Conservation (phyloP, 2,888 invertebrate genomes). For the Phyllotreta cruciferae region DNA sequence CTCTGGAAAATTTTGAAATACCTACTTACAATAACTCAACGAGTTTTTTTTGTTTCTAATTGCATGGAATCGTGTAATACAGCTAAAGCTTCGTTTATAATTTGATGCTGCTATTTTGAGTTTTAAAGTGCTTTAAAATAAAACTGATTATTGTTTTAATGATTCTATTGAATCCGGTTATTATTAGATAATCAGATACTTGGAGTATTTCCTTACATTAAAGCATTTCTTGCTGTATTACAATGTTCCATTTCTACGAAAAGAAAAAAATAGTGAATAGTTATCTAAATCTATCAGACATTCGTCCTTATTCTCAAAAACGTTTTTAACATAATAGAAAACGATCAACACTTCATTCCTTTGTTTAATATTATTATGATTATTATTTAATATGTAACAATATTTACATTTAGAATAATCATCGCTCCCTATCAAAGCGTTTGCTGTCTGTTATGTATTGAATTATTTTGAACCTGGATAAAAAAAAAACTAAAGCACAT, state of each 20-base stretch:
- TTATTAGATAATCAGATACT: background rate
- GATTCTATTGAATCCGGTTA: background rate
- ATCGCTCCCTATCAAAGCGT: slow-evolving; percentile 53
- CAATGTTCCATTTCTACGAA: slow-evolving; percentile 36
- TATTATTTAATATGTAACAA: slow-evolving; percentile 61
- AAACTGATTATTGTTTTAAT: background rate
- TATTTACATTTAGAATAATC: slow-evolving; percentile 67
- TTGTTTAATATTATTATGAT: slow-evolving; percentile 36
- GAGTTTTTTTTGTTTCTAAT: slow-evolving; percentile 7
- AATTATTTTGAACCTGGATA: slow-evolving; percentile 19
- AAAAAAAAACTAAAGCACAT: background rate
- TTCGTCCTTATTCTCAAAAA: slow-evolving; percentile 49
- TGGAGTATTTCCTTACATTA: background rate
- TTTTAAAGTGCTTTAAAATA: no score
- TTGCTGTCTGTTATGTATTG: slow-evolving; percentile 48
- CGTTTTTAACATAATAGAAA: slow-evolving; percentile 41
- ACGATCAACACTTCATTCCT: slow-evolving; percentile 46
- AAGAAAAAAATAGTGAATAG: slow-evolving; percentile 46
- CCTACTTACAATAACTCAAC: slow-evolving; percentile 46
- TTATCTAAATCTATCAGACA: slow-evolving; percentile 52
- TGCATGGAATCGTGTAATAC: slow-evolving; percentile 1
- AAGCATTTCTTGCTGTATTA: slow-evolving; percentile 37
- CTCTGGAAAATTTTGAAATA: slow-evolving; percentile 56
- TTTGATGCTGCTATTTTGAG: background rate
- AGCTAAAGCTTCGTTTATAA: slow-evolving; percentile 10